Evolutionary conservation across 2,888 invertebrate species (phyloP).

Genomic region (Terebella lapidaria): DNA sequence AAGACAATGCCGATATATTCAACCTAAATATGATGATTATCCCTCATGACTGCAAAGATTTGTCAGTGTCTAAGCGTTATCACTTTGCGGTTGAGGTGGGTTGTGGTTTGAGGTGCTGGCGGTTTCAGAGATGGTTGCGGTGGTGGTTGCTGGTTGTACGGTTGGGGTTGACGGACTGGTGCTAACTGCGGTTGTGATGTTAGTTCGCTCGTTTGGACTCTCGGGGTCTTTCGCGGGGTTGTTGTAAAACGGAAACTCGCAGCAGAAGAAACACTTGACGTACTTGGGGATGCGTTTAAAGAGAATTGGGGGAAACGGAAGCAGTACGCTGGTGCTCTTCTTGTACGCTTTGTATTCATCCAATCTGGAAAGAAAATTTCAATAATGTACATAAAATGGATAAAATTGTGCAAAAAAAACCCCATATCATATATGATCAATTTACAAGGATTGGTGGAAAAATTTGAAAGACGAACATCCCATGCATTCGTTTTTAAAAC

Average conservation of each 20-base stretch:
- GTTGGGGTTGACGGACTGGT: background rate
- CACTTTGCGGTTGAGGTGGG: too few species aligned
- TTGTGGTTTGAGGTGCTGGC: too few species aligned
- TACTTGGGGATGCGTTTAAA: constrained; percentile 70
- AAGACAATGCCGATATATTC: too few species aligned
- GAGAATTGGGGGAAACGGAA: constrained; percentile 80
- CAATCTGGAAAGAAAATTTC: background rate
- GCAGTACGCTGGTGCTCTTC: constrained; percentile 78
- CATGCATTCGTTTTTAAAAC: too few species aligned
- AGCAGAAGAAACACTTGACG: constrained; percentile 77
- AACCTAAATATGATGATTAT: too few species aligned
- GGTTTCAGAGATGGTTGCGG: too few species aligned
- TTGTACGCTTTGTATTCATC: constrained; percentile 80
- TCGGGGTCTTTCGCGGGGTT: background rate
- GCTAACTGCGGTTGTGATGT: background rate
- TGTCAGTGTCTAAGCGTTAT: too few species aligned
- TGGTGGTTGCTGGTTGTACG: too few species aligned
- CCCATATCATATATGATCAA: too few species aligned
- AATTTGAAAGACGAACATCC: too few species aligned
- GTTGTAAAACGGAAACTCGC: constrained; percentile 84
- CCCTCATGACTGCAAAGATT: too few species aligned
- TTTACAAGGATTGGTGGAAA: too few species aligned
- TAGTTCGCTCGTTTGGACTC: background rate
- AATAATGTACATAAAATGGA: background rate
- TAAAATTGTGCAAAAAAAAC: background rate